Conservation (phyloP, 2,113 vertebrate genomes). For the Oenanthe oenanthe region DNA sequence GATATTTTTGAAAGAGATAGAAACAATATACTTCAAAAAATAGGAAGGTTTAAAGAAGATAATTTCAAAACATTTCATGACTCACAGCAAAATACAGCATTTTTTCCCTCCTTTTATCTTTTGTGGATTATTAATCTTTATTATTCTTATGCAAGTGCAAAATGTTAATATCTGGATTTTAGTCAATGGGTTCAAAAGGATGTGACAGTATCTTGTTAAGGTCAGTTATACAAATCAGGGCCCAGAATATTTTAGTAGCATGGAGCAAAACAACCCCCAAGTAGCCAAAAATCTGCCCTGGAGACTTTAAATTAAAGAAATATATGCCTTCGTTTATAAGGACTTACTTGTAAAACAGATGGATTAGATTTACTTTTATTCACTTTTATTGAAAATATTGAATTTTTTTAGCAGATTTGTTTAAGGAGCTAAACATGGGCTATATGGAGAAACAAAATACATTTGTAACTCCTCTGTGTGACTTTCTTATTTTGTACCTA, state of each 20-base stretch:
- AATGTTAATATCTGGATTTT: background rate
- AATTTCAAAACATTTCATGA: background rate
- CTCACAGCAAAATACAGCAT: background rate
- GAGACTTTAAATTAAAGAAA: conserved; percentile 37
- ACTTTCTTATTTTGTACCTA: background rate
- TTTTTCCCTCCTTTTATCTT: background rate
- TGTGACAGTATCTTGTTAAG: background rate
- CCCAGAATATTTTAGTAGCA: background rate
- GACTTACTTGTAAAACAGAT: conserved; percentile 9
- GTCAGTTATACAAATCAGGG: background rate
- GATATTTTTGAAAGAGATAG: background rate
- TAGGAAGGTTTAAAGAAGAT: background rate
- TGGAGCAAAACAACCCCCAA: background rate
- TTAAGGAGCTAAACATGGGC: background rate
- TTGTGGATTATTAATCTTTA: background rate
- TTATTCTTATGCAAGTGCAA: background rate
- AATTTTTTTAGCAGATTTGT: conserved; percentile 16
- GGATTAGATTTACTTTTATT: conserved; percentile 25
- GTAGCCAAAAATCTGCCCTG: background rate
- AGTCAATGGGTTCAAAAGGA: background rate
- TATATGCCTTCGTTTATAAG: background rate
- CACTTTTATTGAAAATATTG: conserved; percentile 28
- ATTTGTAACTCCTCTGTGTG: background rate
- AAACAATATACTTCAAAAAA: background rate
- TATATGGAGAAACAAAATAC: background rate